Evolutionary conservation across 2,113 vertebrate genomes (phyloP).

Genomic region (Raja brachyura): DNA sequence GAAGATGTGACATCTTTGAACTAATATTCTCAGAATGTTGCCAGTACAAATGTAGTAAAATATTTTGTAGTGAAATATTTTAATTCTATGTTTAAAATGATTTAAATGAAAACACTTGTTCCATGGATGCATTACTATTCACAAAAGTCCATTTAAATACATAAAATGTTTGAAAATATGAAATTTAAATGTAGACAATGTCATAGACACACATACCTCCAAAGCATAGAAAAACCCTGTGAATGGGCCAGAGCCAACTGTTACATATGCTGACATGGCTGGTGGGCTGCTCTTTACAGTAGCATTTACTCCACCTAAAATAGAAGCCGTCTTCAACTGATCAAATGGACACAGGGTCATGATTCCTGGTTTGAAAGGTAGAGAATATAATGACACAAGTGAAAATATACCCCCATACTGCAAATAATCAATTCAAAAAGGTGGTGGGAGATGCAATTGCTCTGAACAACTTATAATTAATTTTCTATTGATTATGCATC

Average conservation of each 20-base stretch:
- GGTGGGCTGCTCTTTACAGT: slow-evolving; percentile 90
- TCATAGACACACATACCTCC: slow-evolving; percentile 64
- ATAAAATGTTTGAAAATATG: not conserved
- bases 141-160: not conserved
- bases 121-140: not conserved
- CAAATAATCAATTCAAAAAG: not conserved
- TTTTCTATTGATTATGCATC: not conserved
- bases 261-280: slow-evolving; percentile 93
- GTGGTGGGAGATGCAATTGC: not conserved
- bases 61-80: not conserved
- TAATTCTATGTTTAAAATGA: not conserved
- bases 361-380: slow-evolving; percentile 60
- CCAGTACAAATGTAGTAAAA: not conserved
- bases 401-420: not conserved
- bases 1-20: not conserved
- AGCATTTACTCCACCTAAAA: slow-evolving; percentile 86
- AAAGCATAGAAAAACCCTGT: slow-evolving; percentile 93
- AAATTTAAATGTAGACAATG: slow-evolving; percentile 36
- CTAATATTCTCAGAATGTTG: not conserved
- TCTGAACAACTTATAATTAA: not conserved
- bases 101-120: not conserved
- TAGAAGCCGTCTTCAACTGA: slow-evolving; percentile 98
- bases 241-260: slow-evolving; percentile 86
- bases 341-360: slow-evolving; percentile 92
- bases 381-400: slow-evolving; percentile 30